phyloP scores from a whole-genome alignment of 1,140 invertebrate species.

The Cherax destructor region DNA sequence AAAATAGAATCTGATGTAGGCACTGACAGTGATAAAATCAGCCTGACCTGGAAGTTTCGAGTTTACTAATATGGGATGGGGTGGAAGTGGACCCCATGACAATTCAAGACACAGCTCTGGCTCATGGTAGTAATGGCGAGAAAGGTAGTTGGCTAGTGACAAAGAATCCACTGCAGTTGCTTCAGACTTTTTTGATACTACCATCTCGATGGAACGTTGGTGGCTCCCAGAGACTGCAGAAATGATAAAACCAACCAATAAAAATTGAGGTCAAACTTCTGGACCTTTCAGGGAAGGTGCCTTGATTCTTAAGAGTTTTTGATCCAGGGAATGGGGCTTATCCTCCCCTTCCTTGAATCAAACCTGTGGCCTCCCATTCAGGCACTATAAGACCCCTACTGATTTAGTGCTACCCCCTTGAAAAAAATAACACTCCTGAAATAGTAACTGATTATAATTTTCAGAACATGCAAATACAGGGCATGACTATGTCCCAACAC shows the following conservation, averaged over 20 bases:
- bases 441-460: no score
- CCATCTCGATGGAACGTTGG: conserved; percentile 80
- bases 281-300: no score
- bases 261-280: background rate
- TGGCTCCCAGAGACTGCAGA: conserved; percentile 79
- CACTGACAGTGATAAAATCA: no score
- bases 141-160: conserved; percentile 78
- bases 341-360: no score
- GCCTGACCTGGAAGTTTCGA: conserved; percentile 77
- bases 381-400: no score
- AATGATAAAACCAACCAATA: background rate
- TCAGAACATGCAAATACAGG: no score
- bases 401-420: no score
- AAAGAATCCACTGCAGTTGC: conserved; percentile 81
- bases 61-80: conserved; percentile 80
- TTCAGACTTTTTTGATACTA: conserved; percentile 80
- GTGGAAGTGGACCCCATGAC: conserved; percentile 80
- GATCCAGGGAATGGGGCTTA: no score
- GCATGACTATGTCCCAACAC: no score
- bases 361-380: no score
- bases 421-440: background rate
- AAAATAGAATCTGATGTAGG: no score
- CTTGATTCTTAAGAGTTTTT: no score
- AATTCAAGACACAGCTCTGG: conserved; percentile 79
- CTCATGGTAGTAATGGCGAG: conserved; percentile 78